Evolutionary conservation across 2,113 vertebrate species (phyloP).

Genomic region (Oxyura jamaicensis): DNA sequence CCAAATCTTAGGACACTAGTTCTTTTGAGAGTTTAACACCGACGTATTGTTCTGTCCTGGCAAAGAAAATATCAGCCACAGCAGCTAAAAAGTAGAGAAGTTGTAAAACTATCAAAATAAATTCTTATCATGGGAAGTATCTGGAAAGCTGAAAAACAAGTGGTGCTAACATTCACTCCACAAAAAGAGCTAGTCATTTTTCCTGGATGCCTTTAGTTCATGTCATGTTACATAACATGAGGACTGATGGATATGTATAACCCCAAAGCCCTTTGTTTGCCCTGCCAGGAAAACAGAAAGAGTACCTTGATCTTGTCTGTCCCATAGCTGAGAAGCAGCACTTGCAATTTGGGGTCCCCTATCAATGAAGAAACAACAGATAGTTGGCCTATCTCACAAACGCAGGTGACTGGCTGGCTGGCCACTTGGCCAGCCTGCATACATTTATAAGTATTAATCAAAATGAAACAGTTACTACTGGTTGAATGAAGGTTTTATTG

Average conservation of each 20-base stretch:
- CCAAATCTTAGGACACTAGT: not conserved
- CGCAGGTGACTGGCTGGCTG: not conserved
- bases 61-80: not conserved
- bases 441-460: not conserved
- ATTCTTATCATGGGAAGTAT: not conserved
- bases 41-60: not conserved
- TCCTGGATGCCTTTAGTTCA: fast-evolving
- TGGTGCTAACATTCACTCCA: not conserved
- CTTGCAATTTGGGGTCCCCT: not conserved
- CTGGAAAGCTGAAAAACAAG: not conserved
- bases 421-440: not conserved
- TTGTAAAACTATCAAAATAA: not conserved
- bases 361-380: not conserved
- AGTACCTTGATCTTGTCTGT: not conserved
- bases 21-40: not conserved
- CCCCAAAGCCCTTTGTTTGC: not conserved
- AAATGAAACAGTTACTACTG: not conserved
- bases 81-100: not conserved
- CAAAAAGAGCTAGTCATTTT: not conserved
- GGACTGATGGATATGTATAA: not conserved
- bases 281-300: not conserved
- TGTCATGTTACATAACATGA: not conserved
- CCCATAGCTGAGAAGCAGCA: not conserved
- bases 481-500: not conserved
- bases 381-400: not conserved